A percentile compares a stretch with the other conserved stretches of the same genome.
These are phyloP conservation scores for Melieria omissa DNA, from an alignment of 2,888 invertebrate genomes.

Conservation along the genomic window DNA sequence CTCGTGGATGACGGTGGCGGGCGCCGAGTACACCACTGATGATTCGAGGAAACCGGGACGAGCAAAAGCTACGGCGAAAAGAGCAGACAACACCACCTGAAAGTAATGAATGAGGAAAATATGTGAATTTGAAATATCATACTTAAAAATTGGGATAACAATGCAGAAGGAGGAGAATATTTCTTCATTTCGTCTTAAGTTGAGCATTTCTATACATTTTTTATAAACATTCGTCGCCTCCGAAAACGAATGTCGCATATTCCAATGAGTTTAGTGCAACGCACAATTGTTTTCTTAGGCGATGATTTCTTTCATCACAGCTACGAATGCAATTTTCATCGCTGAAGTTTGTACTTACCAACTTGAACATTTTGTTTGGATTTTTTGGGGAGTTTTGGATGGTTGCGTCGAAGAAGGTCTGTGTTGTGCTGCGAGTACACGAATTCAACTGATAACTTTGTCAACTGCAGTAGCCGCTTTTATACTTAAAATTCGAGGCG, in stretches of 20 bases:
- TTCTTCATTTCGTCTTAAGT: too few species aligned
- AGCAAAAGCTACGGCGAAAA: slow-evolving; percentile 61
- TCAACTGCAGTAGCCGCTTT: slow-evolving; percentile 21
- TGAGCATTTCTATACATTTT: too few species aligned
- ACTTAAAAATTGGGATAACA: too few species aligned
- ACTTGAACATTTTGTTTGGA: slow-evolving; percentile 47
- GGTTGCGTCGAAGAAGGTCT: slow-evolving; percentile 33
- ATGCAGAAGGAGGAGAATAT: too few species aligned
- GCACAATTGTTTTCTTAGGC: too few species aligned
- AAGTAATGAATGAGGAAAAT: neutral
- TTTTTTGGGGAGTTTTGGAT: neutral
- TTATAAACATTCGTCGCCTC: too few species aligned
- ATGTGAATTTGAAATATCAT: neutral
- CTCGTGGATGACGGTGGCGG: slow-evolving; percentile 55
- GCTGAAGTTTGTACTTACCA: slow-evolving; percentile 38
- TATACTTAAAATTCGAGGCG: slow-evolving; percentile 19
- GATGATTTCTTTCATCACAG: too few species aligned
- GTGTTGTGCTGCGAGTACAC: slow-evolving; percentile 40
- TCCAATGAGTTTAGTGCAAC: too few species aligned
- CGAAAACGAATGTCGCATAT: too few species aligned
- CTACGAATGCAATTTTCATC: too few species aligned
- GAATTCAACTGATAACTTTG: slow-evolving; percentile 32
- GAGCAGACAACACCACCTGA: slow-evolving; percentile 54
- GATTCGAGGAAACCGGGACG: slow-evolving; percentile 56
- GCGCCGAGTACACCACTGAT: slow-evolving; percentile 48